phyloP scores from a whole-genome alignment of 2,797 vertebrate species.

The Sebastes steindachneri region DNA sequence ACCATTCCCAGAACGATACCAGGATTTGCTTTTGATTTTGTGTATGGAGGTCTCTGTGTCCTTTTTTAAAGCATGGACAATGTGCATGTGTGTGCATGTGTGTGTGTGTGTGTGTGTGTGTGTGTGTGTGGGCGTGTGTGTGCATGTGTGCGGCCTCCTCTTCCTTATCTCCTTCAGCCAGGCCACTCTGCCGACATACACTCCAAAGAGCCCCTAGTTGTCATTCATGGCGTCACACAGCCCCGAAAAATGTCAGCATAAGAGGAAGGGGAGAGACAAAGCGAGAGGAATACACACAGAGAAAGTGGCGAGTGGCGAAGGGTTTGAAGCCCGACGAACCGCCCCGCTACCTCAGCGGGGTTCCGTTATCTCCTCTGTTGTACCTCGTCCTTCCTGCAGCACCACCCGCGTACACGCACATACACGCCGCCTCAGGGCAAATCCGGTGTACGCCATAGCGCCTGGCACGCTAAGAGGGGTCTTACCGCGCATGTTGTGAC shows the following conservation, averaged over 20 bases:
- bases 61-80: constrained; percentile 43
- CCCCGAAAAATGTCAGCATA: constrained; percentile 76
- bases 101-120: neutral
- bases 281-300: constrained; percentile 37
- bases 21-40: constrained; percentile 23
- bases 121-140: constrained; percentile 21
- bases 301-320: constrained; percentile 21
- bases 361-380: constrained; percentile 40
- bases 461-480: neutral
- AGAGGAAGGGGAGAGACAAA: constrained; percentile 61
- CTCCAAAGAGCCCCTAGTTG: constrained; percentile 82
- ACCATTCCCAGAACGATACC: constrained; percentile 5
- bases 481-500: neutral
- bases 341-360: constrained; percentile 17
- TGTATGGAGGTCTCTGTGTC: constrained; percentile 27
- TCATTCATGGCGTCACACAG: constrained; percentile 79
- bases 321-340: constrained; percentile 47
- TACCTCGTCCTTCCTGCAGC: constrained; percentile 1
- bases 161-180: constrained; percentile 83
- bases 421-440: neutral
- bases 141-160: constrained; percentile 59
- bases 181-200: constrained; percentile 78
- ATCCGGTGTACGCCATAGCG: neutral
- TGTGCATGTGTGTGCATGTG: constrained; percentile 8
- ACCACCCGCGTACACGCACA: neutral